Conservation (phyloP, 2,888 invertebrate species). For the Eupithecia centaureata region DNA sequence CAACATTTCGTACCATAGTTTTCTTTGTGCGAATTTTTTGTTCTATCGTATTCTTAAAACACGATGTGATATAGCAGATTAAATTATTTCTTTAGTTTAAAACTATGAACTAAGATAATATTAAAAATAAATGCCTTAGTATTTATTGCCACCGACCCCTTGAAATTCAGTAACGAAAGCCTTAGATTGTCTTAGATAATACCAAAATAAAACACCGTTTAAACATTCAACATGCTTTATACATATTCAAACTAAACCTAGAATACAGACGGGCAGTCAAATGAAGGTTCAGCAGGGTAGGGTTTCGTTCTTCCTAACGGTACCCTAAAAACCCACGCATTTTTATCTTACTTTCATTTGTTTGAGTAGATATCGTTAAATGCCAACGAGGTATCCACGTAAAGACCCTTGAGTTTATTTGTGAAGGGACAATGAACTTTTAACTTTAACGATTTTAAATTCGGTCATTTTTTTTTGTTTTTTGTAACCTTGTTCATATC, state of each 20-base stretch:
- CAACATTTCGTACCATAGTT: no score
- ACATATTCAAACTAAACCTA: background rate
- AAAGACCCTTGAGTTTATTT: background rate
- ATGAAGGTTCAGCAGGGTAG: background rate
- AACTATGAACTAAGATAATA: no score
- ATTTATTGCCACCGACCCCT: no score
- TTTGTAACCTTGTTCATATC: no score
- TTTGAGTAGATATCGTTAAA: background rate
- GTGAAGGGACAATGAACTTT: background rate
- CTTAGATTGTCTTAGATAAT: no score
- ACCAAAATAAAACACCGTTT: background rate
- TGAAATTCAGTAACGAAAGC: no score
- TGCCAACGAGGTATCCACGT: background rate
- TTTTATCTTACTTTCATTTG: background rate
- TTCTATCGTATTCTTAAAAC: no score
- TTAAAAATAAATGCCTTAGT: no score
- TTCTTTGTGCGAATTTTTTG: no score
- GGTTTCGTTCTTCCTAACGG: background rate
- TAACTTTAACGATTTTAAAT: background rate
- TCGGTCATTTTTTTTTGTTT: no score
- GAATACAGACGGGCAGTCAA: background rate
- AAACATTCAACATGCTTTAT: background rate
- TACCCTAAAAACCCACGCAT: slow-evolving; percentile 1
- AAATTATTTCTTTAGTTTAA: no score
- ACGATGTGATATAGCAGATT: no score